phyloP scores from a whole-genome alignment of 2,113 vertebrate species.

The Petroica traversi region DNA sequence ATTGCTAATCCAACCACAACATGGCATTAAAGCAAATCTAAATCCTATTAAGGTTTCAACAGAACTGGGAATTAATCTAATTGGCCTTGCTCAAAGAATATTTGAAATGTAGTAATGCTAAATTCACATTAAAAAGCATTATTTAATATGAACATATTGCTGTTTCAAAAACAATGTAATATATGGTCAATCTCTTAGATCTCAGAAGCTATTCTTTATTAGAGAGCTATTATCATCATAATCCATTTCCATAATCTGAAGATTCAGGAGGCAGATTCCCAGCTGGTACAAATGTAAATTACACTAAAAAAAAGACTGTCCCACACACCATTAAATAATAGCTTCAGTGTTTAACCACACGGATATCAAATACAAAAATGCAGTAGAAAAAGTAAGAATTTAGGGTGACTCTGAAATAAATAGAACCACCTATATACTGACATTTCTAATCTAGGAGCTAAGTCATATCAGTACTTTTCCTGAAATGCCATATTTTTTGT shows the following conservation, averaged over 20 bases:
- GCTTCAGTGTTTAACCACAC: not conserved
- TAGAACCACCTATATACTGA: not conserved
- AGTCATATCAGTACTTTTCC: not conserved
- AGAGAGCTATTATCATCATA: not conserved
- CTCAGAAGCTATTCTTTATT: not conserved
- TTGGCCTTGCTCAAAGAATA: not conserved
- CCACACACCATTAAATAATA: not conserved
- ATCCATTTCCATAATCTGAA: not conserved
- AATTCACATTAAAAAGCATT: not conserved
- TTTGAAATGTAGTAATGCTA: not conserved
- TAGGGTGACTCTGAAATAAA: not conserved
- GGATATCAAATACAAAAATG: not conserved
- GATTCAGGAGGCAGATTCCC: not conserved
- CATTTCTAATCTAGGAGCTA: not conserved
- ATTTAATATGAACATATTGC: not conserved
- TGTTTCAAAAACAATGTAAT: no score
- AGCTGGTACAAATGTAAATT: not conserved
- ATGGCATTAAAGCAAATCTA: not conserved
- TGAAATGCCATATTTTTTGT: not conserved
- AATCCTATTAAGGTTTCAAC: not conserved
- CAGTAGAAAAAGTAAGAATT: not conserved
- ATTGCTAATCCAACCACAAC: not conserved
- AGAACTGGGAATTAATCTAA: not conserved
- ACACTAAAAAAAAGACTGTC: not conserved
- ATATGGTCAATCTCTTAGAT: not conserved